Evolutionary conservation across 2,113 vertebrate species (phyloP).

Genomic region (mouse (Mus musculus)): DNA sequence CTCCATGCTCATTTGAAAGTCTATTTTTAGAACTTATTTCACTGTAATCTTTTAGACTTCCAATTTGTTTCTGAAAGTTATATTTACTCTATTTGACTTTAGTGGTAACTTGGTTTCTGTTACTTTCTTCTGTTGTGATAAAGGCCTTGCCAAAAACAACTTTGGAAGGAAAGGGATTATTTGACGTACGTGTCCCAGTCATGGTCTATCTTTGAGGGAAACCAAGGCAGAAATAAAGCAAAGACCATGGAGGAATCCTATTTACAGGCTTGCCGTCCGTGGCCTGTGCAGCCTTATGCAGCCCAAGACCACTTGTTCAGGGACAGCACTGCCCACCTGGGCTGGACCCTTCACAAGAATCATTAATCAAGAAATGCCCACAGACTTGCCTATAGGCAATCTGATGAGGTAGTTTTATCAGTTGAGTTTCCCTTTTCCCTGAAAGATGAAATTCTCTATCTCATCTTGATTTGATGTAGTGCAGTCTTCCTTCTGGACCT

Average conservation of each 20-base stretch:
- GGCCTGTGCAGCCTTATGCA: background rate
- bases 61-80: constrained; percentile 38
- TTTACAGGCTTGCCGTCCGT: background rate
- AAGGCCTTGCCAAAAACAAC: background rate
- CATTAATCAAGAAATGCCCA: background rate
- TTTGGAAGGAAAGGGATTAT: background rate
- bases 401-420: background rate
- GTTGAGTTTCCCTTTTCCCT: background rate
- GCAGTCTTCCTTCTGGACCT: background rate
- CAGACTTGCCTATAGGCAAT: background rate
- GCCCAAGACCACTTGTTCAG: background rate
- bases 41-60: background rate
- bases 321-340: background rate
- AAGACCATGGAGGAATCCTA: background rate
- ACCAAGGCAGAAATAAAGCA: background rate
- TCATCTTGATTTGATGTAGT: background rate
- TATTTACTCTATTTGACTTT: background rate
- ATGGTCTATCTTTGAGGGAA: background rate
- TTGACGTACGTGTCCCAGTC: background rate
- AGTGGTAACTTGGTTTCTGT: background rate
- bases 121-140: background rate
- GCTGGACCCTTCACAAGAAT: background rate
- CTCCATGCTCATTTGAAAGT: constrained; percentile 19
- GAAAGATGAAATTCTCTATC: background rate
- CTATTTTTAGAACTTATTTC: constrained; percentile 15